Evolutionary conservation across 2,113 vertebrate genomes (phyloP), one percentile per base, ranked within the genome.

Genomic region (Semicossyphus pulcher): DNA sequence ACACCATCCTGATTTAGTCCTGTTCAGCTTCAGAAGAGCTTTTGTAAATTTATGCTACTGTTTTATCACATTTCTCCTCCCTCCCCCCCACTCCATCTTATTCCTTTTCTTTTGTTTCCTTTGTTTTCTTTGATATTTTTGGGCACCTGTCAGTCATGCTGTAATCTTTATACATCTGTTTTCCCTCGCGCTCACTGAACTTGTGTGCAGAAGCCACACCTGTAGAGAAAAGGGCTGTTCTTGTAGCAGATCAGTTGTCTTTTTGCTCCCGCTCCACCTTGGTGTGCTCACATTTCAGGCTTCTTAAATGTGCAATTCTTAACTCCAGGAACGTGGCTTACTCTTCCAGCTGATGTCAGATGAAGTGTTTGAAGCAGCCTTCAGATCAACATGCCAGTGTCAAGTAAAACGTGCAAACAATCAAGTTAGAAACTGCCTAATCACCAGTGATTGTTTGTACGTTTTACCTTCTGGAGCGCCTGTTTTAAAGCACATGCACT

Each of bases 1-100:
- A 51, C 58, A 23, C 61, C 42, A 28, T 67, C n/a, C 29, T 65
- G 26, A 37, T 66, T 16, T 60, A 54, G 60, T 64, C 62, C 53
- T 73, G 14, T 67, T 60, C 49, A 32, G 20, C 57, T 52, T 76
- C 54, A 65, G 28, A 73, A 28, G 65, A 79, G 79, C 66, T 80
- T 83, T 41, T 83, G 66, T 80, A 78, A 88, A 63, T 83, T 49
- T 45, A 26, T 63, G 65, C 74, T 57, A 26, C 48, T 71, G 52
- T 71, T 51, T 42, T 51, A 54, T 61, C 62, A 36, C 16, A 8
- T 23, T 18, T 78, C 20, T 32, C 41, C 20, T 32, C 41, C 54
- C 47, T 32, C 52, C 8, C n/a, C 36, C 21, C n/a, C 37, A 29
- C 73, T 31, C 42, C 65, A n/a, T 61, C 62, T 47, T 25, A 0